These are phyloP conservation scores for Psix sp. DNA, from an alignment of 1,140 invertebrate genomes.

Conservation along the genomic window DNA sequence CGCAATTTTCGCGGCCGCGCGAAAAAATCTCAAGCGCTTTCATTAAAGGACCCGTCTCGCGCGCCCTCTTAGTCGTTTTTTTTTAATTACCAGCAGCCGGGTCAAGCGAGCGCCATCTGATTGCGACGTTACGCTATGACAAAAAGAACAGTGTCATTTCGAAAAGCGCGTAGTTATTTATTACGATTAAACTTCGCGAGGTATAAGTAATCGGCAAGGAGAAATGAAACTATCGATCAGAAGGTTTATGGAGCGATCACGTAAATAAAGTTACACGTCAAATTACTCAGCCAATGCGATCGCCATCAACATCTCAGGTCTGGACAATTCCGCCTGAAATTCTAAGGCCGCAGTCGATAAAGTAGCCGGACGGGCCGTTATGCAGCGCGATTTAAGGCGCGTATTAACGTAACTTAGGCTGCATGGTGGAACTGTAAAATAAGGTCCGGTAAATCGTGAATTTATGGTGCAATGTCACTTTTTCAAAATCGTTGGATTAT, in stretches of 20 bases:
- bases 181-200: too few relatives aligned
- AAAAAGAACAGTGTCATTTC: neutral
- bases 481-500: constrained; percentile 26
- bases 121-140: neutral
- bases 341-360: constrained; percentile 42
- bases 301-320: constrained; percentile 40
- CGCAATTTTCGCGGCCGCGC: constrained; percentile 40
- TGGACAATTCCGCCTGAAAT: constrained; percentile 31
- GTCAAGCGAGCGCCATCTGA: too few relatives aligned
- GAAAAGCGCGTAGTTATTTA: too few relatives aligned
- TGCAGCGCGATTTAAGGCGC: constrained; percentile 40
- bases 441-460: constrained; percentile 52
- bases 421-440: constrained; percentile 46
- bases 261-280: too few relatives aligned
- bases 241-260: too few relatives aligned
- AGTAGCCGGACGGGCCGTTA: constrained; percentile 39
- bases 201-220: too few relatives aligned
- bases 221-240: too few relatives aligned
- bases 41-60: constrained; percentile 40
- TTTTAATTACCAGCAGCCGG: constrained; percentile 27
- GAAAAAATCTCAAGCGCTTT: constrained; percentile 37
- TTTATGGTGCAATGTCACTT: constrained; percentile 35
- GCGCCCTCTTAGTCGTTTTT: too few relatives aligned
- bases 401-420: constrained; percentile 44
- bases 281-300: constrained; percentile 17